phyloP scores from a whole-genome alignment of 2,888 invertebrate genomes.

The Caenorhabditis doughertyi region DNA sequence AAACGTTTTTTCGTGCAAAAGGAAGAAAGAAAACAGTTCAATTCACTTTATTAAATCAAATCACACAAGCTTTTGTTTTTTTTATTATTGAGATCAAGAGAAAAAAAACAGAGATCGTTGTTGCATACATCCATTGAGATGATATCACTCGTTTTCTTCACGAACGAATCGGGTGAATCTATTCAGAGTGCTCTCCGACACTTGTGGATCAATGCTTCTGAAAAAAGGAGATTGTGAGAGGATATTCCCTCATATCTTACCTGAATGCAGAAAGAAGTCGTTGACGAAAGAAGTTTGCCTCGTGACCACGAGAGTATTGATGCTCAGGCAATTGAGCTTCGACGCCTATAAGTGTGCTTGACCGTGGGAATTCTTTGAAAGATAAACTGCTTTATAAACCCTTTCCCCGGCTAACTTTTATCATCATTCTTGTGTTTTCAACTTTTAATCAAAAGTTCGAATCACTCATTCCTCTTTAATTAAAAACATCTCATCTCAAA shows the following conservation, averaged over 20 bases:
- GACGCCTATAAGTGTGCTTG: conserved; percentile 41
- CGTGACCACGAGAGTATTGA: conserved; percentile 62
- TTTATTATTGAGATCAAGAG: no score
- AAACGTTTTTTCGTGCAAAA: neutral
- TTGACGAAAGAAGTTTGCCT: conserved; percentile 68
- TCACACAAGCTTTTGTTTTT: conserved; percentile 22
- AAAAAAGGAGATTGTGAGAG: no score
- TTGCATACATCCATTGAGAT: neutral
- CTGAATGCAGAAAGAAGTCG: conserved; percentile 66
- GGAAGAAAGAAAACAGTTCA: conserved; percentile 15
- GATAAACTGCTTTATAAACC: conserved; percentile 25
- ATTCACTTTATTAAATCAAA: conserved; percentile 38
- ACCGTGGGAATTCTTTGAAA: conserved; percentile 40
- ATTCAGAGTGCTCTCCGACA: conserved; percentile 61
- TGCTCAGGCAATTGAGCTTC: conserved; percentile 59
- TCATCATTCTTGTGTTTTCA: neutral
- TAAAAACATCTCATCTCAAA: neutral
- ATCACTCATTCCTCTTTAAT: conserved; percentile 19
- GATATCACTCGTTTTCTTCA: conserved; percentile 23
- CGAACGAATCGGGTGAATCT: conserved; percentile 59
- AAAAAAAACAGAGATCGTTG: conserved; percentile 1
- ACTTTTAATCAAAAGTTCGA: conserved; percentile 22
- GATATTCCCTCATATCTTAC: conserved; percentile 21
- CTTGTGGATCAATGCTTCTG: conserved; percentile 59
- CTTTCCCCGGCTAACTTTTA: neutral